Conservation (phyloP, 2,797 vertebrate species). For the Anableps anableps region DNA sequence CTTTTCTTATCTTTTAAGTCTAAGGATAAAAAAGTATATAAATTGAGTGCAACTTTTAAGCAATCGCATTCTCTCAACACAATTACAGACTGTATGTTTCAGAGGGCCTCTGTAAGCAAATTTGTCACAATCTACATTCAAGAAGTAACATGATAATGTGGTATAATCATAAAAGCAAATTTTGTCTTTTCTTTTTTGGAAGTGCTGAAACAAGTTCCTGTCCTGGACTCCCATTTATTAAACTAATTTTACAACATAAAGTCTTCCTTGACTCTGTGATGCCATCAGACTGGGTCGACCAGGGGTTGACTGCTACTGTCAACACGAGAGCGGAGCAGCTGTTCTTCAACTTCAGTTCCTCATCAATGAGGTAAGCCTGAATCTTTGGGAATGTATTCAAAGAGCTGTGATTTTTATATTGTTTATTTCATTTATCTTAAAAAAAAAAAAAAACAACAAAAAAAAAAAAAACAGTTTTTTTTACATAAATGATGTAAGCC, state of each 20-base stretch:
- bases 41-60: background rate
- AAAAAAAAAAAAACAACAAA: too few relatives aligned
- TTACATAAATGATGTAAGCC: background rate
- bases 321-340: constrained; percentile 93
- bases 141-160: background rate
- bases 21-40: background rate
- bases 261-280: constrained; percentile 87
- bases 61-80: background rate
- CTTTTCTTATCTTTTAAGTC: too few relatives aligned
- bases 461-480: background rate
- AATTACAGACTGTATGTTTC: background rate
- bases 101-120: too few relatives aligned
- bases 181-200: background rate
- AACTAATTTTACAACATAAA: background rate
- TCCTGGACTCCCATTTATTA: background rate
- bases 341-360: constrained; percentile 97
- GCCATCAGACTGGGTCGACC: constrained; percentile 93
- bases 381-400: background rate
- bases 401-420: background rate
- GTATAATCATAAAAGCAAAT: background rate
- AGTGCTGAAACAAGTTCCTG: background rate
- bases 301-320: constrained; percentile 95
- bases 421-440: background rate
- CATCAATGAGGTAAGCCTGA: constrained; percentile 93
- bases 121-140: background rate